Base-by-base conservation (phyloP, 1,140 invertebrate species). In the Panagrolaimus sp. region DNA sequence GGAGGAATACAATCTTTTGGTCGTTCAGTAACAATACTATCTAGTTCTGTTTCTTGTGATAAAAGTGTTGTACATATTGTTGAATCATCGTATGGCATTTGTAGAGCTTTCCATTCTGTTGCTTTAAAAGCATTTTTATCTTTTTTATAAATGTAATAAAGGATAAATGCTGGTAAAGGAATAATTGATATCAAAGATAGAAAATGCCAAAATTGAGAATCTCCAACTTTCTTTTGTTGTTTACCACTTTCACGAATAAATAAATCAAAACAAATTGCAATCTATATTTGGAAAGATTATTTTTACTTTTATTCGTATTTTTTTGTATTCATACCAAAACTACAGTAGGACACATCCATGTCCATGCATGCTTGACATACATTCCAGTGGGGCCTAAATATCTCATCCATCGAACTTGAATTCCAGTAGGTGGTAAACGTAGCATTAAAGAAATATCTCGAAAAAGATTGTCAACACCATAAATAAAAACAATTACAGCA, bases 401-500 rank as follows among this genome's bases (percentile, higher is more conserved):
- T 14, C 65, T n/a, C n/a, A 61, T 47, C 23, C 46, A 14, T 14
- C n/a, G 16, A 5, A 66, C 46, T 47, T 23, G 43, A 13, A 16
- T 16, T 42, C 38, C 27, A 20, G 13, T 63, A n/a, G n/a, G 14
- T 16, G 64, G 63, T 51, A 68, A 23, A n/a, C 67, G 65, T 20
- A 68, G 42, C 67, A 68, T 68, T n/a, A 45, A 16, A 14, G 4
- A 14, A 53, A 68, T 68, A 47, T 68, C 65, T 14, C 13, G 11
- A 13, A 66, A 46, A 16, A 68, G 47, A 67, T 68, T 66, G 14
- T 68, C 65, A 16, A 68, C 67, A 20, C 67, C 67, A 68, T 46
- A 23, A 68, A 68, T 20, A 44, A 38, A 66, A 20, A 13, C 31
- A 42, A 68, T 67, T n/a, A 67, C 67, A 7, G 23, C 14, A 65